Percentiles rank a stretch among this genome's conserved stretches.
phyloP scores from a whole-genome alignment of 2,888 invertebrate species.

The Synanthedon andrenaeformis region DNA sequence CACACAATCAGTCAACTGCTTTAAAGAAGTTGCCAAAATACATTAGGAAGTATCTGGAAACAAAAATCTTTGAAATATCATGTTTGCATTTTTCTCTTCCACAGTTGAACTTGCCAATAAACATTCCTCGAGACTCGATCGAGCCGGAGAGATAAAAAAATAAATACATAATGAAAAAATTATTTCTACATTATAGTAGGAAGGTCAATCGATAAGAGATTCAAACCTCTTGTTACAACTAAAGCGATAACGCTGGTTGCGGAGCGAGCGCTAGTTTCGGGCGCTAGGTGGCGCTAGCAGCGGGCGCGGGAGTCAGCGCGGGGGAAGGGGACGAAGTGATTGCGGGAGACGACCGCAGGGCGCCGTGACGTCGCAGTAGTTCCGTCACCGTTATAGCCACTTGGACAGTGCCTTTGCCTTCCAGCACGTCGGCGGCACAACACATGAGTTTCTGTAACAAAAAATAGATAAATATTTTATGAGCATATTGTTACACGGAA shows the following conservation, averaged over 20 bases:
- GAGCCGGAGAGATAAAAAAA: too few species aligned
- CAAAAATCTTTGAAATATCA: too few species aligned
- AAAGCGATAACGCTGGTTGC: slow-evolving; percentile 28
- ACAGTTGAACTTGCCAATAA: too few species aligned
- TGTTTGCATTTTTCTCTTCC: too few species aligned
- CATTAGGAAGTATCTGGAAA: too few species aligned
- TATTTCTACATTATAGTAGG: too few species aligned
- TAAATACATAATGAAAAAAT: too few species aligned
- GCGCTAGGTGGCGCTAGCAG: slow-evolving; percentile 50
- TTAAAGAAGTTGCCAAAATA: too few species aligned
- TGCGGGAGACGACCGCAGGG: slow-evolving; percentile 14
- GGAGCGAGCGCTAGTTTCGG: slow-evolving; percentile 51
- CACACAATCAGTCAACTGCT: too few species aligned
- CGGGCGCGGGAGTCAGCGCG: slow-evolving; percentile 9
- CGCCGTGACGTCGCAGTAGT: slow-evolving; percentile 73
- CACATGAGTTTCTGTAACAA: slow-evolving; percentile 86
- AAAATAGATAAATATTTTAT: background rate
- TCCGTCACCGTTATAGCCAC: slow-evolving; percentile 91
- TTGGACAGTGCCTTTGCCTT: slow-evolving; percentile 88
- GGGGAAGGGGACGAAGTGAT: slow-evolving; percentile 8
- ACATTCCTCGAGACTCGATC: too few species aligned
- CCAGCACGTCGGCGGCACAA: slow-evolving; percentile 91
- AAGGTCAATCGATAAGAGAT: too few species aligned
- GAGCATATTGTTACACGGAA: background rate
- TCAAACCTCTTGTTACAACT: background rate